These are phyloP conservation scores for Sialia sialis DNA, from an alignment of 2,113 vertebrate species.

Conservation along the genomic window DNA sequence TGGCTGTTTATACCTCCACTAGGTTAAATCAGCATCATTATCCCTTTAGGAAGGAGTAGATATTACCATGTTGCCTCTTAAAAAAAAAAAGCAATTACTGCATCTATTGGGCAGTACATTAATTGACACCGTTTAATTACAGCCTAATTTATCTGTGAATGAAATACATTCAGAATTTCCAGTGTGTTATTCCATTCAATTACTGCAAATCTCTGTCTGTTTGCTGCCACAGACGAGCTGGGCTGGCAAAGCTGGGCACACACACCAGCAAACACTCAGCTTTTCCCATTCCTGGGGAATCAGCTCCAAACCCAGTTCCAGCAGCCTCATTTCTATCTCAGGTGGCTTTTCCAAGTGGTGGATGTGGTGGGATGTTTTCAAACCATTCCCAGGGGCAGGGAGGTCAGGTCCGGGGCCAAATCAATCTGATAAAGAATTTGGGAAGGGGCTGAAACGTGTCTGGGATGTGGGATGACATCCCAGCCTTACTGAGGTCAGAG, in stretches of 20 bases:
- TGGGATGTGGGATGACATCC: background rate
- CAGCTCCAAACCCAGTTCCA: background rate
- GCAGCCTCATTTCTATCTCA: background rate
- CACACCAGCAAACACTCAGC: background rate
- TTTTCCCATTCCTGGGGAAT: background rate
- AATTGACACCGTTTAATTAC: conserved; percentile 69
- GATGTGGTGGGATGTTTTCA: background rate
- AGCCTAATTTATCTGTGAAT: conserved; percentile 57
- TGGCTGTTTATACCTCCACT: conserved; percentile 6
- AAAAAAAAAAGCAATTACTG: conserved; percentile 55
- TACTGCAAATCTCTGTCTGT: conserved; percentile 21
- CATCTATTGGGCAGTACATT: conserved; percentile 55
- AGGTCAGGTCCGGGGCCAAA: background rate
- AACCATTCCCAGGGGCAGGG: background rate
- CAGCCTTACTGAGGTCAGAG: background rate
- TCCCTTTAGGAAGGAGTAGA: conserved; percentile 29
- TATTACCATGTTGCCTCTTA: background rate
- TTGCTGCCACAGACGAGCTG: conserved; percentile 29
- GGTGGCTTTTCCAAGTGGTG: background rate
- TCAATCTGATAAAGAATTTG: background rate
- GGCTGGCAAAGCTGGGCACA: background rate
- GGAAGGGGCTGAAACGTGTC: background rate
- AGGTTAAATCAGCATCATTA: conserved; percentile 58
- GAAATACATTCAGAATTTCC: conserved; percentile 59
- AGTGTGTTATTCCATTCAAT: conserved; percentile 56